Base-by-base conservation (phyloP, 2,888 invertebrate genomes). In the Eucera pruinosa region DNA sequence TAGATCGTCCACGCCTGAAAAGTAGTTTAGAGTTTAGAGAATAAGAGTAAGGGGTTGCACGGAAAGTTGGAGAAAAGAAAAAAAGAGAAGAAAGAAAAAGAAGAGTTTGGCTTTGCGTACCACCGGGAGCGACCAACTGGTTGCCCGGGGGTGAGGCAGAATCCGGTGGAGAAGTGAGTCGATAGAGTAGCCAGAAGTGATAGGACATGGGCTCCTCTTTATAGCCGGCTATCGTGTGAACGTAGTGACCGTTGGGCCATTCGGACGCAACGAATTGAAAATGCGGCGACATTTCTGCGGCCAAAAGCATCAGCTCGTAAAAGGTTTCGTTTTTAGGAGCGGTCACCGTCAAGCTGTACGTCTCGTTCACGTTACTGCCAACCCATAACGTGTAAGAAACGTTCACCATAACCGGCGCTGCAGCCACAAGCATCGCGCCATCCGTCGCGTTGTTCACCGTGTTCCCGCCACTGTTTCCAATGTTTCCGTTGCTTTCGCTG, bases 211-310 rank as follows among this genome's bases (percentile, higher is more conserved):
- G 96, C 88, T 96, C 96, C 89, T 97, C 96, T 90, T 95, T 95
- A 89, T 95, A 95, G 0, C 96, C 96, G 0, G 95, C 96, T 81
- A 97, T 93, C 0, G 97, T 97, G 92, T 97, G 97, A 27, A 97
- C 97, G 91, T 97, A 97, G 91, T 97, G 97, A 0, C 97, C 97
- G 90, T 97, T 97, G 1, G 97, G 97, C 97, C 97, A 97, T 90
- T 97, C 96, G 84, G 97, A 96, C 0, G 97, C 97, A 81, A 95
- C 95, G 90, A 96, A 96, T 88, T 95, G 95, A 84, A 94, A 94
- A 83, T 93, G 93, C 0, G 96, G 94, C 90, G 97, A 97, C 87
- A 95, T 94, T 80, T 96, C 96, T 72, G 97, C 96, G 0, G 97
- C 97, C 93, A 96, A 95, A 90, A 96, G 95, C 97, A 97, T 97